Evolutionary conservation across 2,113 vertebrate genomes (phyloP), one percentile per base, ranked within the genome.

Genomic region (Salvelinus namaycush): DNA sequence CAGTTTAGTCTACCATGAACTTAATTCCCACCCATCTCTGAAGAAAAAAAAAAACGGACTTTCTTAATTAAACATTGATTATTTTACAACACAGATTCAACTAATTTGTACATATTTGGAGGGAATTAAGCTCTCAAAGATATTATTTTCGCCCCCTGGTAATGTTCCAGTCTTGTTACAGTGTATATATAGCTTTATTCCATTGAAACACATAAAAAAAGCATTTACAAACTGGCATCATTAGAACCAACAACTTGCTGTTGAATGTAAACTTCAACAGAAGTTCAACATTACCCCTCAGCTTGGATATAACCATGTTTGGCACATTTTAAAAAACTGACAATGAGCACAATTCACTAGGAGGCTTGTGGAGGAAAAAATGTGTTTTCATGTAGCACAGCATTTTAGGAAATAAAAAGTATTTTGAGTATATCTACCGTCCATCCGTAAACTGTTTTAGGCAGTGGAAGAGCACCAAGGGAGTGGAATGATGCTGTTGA

Each of bases 391-490:
- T 90, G 94, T 93, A 94, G 27, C 65, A 18, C 4, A 29, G 65
- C 65, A 12, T 67, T 27, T 68, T 39, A 29, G 67, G 67, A 68
- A 34, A 68, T 68, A 0, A 20, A 68, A 18, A 9, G 29, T 31
- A 20, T 68, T 20, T 68, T 9, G 29, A 7, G 16, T 39, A 20
- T 8, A 20, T 39, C 29, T n/a, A 68, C 7, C 67, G 31, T 29
- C 31, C 66, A 76, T 74, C 70, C 68, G 95, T 96, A 95, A 96
- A 96, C 95, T 95, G 93, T 78, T 92, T 94, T 92, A 95, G 96
- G 95, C 95, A 97, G 95, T 97, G 95, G 95, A 95, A 95, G 95
- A 95, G 94, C 93, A 94, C 93, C 94, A 93, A 91, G 90, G 93
- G 92, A 91, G 92, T 95, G 93, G 94, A 94, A 93, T 95, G 93